Percentiles rank a stretch among this genome's conserved stretches.
Conservation (phyloP, 2,797 vertebrate genomes). For the Malacoctenus gilli region DNA sequence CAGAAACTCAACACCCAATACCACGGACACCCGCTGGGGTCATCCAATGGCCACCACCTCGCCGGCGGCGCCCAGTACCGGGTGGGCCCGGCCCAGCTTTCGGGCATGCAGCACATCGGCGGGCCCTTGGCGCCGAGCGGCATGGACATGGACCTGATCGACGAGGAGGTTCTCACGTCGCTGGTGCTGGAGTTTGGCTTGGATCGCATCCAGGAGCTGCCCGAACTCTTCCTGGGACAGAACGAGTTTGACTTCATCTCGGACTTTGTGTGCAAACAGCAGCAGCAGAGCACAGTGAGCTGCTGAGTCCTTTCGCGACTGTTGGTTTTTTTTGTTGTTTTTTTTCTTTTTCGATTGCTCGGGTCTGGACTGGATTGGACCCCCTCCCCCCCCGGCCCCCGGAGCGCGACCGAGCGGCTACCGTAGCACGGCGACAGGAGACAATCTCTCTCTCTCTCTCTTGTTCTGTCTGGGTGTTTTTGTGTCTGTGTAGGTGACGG, state of each 20-base stretch:
- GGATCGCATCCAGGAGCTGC: constrained; percentile 94
- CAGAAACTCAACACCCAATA: constrained; percentile 93
- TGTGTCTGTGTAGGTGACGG: constrained; percentile 64
- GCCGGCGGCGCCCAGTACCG: constrained; percentile 80
- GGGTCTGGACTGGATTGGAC: constrained; percentile 44
- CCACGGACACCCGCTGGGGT: constrained; percentile 84
- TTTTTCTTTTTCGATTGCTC: too few relatives aligned
- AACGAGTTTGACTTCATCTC: constrained; percentile 97
- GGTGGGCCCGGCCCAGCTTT: constrained; percentile 77
- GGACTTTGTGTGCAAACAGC: constrained; percentile 95
- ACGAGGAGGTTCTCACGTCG: constrained; percentile 94
- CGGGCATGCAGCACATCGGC: constrained; percentile 84
- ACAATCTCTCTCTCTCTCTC: constrained; percentile 70
- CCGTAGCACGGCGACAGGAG: constrained; percentile 69
- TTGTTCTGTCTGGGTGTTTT: constrained; percentile 65
- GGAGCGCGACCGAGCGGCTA: constrained; percentile 63
- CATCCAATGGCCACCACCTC: constrained; percentile 78
- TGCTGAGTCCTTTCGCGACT: constrained; percentile 77
- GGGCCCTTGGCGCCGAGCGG: constrained; percentile 82
- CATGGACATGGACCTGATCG: constrained; percentile 94
- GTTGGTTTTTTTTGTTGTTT: constrained; percentile 17
- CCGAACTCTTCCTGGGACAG: constrained; percentile 95
- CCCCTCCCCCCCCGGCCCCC: constrained; percentile 34
- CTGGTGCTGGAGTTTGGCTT: constrained; percentile 93
- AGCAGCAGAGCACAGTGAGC: constrained; percentile 93